Evolutionary conservation across 2,113 vertebrate species (phyloP), one percentile per base, ranked within the genome.

Genomic region (Petromus typicus): DNA sequence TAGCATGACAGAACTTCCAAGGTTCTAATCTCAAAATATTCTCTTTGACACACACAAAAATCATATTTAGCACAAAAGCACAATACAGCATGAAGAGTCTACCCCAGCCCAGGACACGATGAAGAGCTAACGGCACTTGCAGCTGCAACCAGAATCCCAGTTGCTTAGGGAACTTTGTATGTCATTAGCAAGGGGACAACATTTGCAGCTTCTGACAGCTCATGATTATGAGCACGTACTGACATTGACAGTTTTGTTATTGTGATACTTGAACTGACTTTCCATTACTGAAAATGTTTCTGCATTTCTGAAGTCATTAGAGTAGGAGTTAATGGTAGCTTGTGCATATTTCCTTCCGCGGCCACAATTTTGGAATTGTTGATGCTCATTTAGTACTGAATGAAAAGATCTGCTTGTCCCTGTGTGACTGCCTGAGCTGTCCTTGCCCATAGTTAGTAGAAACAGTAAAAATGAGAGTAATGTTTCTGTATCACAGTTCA

Each of bases 241-340:
- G 17, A 64, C 51, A 0, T 48, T 51, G 17, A 64, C 51, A 0
- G n/a, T 59, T 81, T 54, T 27, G 43, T 57, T 45, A 54, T 86
- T 73, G 45, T 82, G 83, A 43, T 80, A 16, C 69, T 45, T 89
- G 83, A 95, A 95, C 57, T 89, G 56, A 6, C 56, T 86, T 79
- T 73, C 48, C 66, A 86, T 89, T 63, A 30, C 9, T 5, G 20
- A 37, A 82, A 56, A 20, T 1, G 23, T 64, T 71, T 83, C 63
- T 51, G 57, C 14, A 5, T 73, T 81, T 64, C 64, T 40, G 16
- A 84, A 84, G n/a, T 48, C 54, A 16, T 71, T 22, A 37, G 61
- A 54, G 32, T 69, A 27, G 32, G 48, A n/a, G 14, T 34, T 93
- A 45, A 57, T 66, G 25, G 61, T 23, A 17, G 63, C 66, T 75